A percentile compares a stretch with the other conserved stretches of the same genome.
Evolutionary conservation across 2,888 invertebrate genomes (phyloP).

Genomic region (Lissonota sp.): DNA sequence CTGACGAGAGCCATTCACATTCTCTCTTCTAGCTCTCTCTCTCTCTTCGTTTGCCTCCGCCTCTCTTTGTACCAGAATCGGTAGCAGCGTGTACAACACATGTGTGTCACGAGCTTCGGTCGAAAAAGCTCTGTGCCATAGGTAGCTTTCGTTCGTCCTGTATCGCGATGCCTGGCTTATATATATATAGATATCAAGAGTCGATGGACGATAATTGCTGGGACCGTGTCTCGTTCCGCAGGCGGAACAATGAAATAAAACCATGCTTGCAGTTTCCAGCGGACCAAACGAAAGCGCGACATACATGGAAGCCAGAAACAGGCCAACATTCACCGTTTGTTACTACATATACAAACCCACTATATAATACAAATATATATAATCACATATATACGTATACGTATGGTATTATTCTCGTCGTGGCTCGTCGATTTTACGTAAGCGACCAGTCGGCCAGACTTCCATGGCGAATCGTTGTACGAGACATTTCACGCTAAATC

Average conservation of each 20-base stretch:
- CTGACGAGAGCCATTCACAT: constrained; percentile 39
- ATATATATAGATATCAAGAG: constrained; percentile 51
- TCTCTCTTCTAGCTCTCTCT: background rate
- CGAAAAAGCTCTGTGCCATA: constrained; percentile 40
- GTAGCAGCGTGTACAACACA: constrained; percentile 23
- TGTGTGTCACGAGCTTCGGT: constrained; percentile 42
- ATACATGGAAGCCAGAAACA: too few relatives aligned
- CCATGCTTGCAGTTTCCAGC: constrained; percentile 20
- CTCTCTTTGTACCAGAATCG: background rate
- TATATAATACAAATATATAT: constrained; percentile 18
- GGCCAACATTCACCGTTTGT: too few relatives aligned
- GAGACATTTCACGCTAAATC: too few relatives aligned
- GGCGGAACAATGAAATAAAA: constrained; percentile 63
- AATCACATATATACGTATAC: constrained; percentile 10
- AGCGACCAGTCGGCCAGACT: constrained; percentile 25
- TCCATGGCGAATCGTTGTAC: too few relatives aligned
- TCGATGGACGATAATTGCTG: constrained; percentile 67
- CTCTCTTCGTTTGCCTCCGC: background rate
- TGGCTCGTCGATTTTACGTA: constrained; percentile 58
- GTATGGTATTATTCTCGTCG: constrained; percentile 34
- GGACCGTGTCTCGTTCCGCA: constrained; percentile 61
- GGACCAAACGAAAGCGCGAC: too few relatives aligned
- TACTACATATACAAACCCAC: too few relatives aligned
- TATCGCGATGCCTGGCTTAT: constrained; percentile 23
- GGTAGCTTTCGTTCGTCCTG: constrained; percentile 15